phyloP scores from a whole-genome alignment of 2,113 vertebrate species.

The Microcebus tavaratra region DNA sequence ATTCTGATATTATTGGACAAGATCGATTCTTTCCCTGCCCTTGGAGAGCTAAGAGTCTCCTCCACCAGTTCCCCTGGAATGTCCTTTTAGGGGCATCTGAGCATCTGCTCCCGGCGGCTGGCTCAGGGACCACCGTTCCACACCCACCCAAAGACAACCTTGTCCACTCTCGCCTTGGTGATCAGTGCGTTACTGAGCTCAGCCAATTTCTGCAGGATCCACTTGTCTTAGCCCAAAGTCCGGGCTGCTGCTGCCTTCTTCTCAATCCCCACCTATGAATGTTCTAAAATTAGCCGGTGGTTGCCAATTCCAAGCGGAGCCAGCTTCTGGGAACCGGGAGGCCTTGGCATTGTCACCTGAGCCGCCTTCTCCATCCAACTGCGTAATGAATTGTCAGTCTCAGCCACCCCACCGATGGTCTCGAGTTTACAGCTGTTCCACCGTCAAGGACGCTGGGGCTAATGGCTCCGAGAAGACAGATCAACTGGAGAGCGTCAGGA shows the following conservation, averaged over 20 bases:
- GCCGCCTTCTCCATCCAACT: background rate
- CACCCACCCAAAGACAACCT: background rate
- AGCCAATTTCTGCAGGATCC: background rate
- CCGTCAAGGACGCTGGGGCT: constrained; percentile 61
- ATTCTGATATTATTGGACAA: background rate
- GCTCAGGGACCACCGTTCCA: background rate
- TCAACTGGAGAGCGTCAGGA: constrained; percentile 23
- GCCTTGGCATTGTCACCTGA: constrained; percentile 39
- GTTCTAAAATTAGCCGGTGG: background rate
- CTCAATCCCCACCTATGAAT: background rate
- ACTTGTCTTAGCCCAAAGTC: background rate
- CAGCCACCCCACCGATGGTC: background rate
- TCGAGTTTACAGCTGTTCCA: constrained; percentile 55
- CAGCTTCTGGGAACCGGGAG: background rate
- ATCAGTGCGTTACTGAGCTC: background rate
- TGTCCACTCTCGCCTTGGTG: background rate
- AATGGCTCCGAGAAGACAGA: constrained; percentile 60
- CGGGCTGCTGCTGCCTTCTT: background rate
- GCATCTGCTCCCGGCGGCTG: background rate
- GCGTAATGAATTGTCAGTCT: constrained; percentile 52
- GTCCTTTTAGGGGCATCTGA: background rate
- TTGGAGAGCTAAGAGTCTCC: background rate
- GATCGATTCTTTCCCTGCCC: background rate
- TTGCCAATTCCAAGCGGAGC: background rate
- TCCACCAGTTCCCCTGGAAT: background rate